Base-by-base conservation (phyloP, 2,888 invertebrate genomes). In the Heteromyza rotundicornis region DNA sequence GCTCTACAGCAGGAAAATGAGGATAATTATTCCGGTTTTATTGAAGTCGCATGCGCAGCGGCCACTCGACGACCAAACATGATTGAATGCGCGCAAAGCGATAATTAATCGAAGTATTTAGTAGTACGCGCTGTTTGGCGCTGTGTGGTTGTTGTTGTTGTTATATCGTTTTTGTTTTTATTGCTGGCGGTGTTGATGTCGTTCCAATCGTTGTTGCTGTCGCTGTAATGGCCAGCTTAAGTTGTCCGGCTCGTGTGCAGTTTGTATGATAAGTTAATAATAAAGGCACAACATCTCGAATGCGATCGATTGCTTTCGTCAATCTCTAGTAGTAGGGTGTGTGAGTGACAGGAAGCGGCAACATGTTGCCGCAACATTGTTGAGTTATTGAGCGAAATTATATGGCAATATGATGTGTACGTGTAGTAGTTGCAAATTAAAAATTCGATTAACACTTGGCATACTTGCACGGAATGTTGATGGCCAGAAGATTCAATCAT, bases 11-110 rank as follows among this genome's bases (percentile, higher is more conserved):
- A 71, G 68, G 70, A 75, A 78, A 78, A 76, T 73, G 78, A 78
- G 76, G 76, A 78, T 76, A 76, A 76, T 76, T 76, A 78, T 78
- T 72, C 76, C 74, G 78, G 76, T 76, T 76, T 65, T 17, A 12
- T 5, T 3, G 27, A n/a, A n/a, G n/a, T n/a, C 10, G 27, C 27
- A 27, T 27, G 27, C 27, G 47, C 47, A 3, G 27, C 17, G 20
- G 10, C 10, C 47, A 19, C 10, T 20, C 40, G 17, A 3, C 7
- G 47, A 17, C 5, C n/a, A 52, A 24, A 23, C 2, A 7, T 5
- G 8, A 24, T 16, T 52, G 32, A n/a, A 52, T 27, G 51, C 14
- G 47, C 20, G 20, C 7, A 23, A 49, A 35, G 40, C 35, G 60
- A 60, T 60, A 62, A 62, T 62, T 62, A 62, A 62, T 62, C 52